Base-by-base conservation (phyloP, 2,797 vertebrate genomes). In the Trichosurus vulpecula region DNA sequence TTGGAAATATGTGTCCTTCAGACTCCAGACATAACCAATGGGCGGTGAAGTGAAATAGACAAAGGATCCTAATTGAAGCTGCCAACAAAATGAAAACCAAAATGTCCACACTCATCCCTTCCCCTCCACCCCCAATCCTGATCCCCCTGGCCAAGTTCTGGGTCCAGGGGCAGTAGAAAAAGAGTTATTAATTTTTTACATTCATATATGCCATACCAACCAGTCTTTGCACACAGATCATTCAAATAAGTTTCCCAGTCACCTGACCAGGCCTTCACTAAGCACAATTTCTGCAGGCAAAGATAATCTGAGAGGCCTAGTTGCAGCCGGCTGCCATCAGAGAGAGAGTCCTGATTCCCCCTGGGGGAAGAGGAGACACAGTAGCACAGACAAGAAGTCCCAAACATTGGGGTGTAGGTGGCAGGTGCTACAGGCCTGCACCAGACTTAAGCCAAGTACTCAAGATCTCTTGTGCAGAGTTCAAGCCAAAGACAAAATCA, bases 401-500 rank as follows among this genome's bases (percentile, higher is more conserved):
- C 74, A 56, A 95, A 92, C n/a, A 25, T 12, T 30, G 91, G 58
- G 91, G 54, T 74, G 52, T 5, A 91, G 90, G 61, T 61, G 30
- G 95, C 57, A 0, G 10, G 30, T 47, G 31, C 87, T 56, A 51
- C 90, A 95, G 94, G 92, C 25, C 55, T 51, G 54, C 13, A 25
- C 93, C 52, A 91, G 96, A 87, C 52, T 94, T 52, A 27, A 4
- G 66, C 29, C 91, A 51, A 90, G 90, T 58, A 74, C 61, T 90
- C 31, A 57, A 54, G 4, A 53, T 54, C 61, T 96, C 87, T 93
- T 22, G 10, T 35, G 81, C 52, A 91, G 47, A 52, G 53, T 31
- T 54, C 74, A 87, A 87, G 95, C 52, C 54, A 96, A 89, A 90
- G 52, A 89, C 11, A 94, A 92, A 94, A 52, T n/a, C 53, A 97